phyloP scores from a whole-genome alignment of 2,797 vertebrate genomes.

The Lepilemur ruficaudatus region DNA sequence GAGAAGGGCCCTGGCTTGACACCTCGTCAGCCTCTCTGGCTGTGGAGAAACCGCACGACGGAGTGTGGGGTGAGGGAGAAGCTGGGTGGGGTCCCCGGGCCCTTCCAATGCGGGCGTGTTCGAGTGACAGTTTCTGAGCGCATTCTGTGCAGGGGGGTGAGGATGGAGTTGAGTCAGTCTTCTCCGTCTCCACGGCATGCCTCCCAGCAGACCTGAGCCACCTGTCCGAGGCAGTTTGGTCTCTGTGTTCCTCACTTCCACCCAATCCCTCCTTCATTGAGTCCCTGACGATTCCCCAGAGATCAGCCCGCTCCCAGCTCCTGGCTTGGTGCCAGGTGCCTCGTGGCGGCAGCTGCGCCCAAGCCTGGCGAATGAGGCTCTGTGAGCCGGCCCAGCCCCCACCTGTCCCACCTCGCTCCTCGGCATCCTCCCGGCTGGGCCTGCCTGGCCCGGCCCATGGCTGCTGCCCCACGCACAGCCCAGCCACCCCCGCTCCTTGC shows the following conservation, averaged over 20 bases:
- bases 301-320: neutral
- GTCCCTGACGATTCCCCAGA: neutral
- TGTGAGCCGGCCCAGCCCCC: too few relatives aligned
- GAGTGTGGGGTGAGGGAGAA: neutral
- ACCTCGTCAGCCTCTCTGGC: neutral
- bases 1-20: neutral
- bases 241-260: neutral
- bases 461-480: too few relatives aligned
- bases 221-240: neutral
- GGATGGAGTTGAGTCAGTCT: neutral
- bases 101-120: neutral
- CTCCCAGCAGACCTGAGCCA: neutral
- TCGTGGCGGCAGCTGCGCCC: neutral
- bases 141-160: neutral
- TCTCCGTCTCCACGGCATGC: neutral
- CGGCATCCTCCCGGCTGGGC: neutral
- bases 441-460: fast-evolving
- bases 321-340: neutral
- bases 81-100: too few relatives aligned
- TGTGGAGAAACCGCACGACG: neutral
- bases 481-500: neutral
- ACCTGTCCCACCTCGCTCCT: neutral
- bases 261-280: neutral
- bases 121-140: neutral
- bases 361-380: neutral